Percentiles rank a stretch among this genome's conserved stretches.
phyloP scores from a whole-genome alignment of 2,888 invertebrate genomes.

The Imbricaverruca yamaguchii region DNA sequence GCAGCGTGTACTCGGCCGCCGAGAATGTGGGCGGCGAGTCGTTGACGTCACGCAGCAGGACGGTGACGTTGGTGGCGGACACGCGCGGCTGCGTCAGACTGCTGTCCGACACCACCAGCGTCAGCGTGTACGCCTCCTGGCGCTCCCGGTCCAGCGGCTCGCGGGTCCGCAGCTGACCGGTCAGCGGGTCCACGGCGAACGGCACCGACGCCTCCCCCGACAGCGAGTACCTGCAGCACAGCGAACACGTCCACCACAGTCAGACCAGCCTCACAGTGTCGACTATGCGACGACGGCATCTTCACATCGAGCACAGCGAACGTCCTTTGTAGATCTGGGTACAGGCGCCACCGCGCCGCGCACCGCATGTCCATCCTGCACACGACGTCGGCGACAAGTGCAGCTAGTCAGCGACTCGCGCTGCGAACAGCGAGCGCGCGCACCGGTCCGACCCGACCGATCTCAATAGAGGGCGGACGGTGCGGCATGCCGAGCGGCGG shows the following conservation, averaged over 20 bases:
- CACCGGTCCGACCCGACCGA: background rate
- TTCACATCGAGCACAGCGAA: too few species aligned
- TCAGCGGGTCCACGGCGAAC: conserved; percentile 79
- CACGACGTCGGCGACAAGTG: too few species aligned
- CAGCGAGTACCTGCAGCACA: conserved; percentile 30
- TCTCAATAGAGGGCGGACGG: background rate
- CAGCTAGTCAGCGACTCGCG: too few species aligned
- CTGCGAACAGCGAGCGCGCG: too few species aligned
- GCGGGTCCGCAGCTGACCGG: conserved; percentile 80
- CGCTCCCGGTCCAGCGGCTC: conserved; percentile 77
- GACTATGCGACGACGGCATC: too few species aligned
- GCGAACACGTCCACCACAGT: too few species aligned
- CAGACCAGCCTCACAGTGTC: too few species aligned
- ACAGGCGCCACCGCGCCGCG: too few species aligned
- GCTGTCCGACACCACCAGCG: conserved; percentile 79
- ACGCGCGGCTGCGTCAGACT: conserved; percentile 76
- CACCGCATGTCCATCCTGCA: too few species aligned
- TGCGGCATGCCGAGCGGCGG: background rate
- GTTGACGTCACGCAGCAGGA: conserved; percentile 41
- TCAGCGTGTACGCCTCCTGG: conserved; percentile 66
- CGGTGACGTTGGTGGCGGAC: conserved; percentile 57
- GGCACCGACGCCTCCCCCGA: conserved; percentile 57
- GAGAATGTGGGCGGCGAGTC: conserved; percentile 46
- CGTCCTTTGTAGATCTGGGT: too few species aligned
- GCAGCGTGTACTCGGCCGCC: conserved; percentile 63